These are phyloP conservation scores for Standfussiana lucernea DNA, from an alignment of 2,888 invertebrate genomes.

Conservation along the genomic window DNA sequence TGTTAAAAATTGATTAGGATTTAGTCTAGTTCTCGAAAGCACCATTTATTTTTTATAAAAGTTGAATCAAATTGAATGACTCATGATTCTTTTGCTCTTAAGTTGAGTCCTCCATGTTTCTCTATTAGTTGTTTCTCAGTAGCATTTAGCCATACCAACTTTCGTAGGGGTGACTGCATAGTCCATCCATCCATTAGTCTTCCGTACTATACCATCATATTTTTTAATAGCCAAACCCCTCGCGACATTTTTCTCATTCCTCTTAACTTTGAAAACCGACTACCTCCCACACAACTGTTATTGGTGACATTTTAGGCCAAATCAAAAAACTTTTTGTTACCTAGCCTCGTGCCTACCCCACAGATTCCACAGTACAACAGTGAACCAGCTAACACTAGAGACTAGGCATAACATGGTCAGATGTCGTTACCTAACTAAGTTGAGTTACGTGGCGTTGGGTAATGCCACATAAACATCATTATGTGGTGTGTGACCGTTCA, in stretches of 20 bases:
- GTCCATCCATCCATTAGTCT: not conserved
- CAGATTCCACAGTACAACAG: not conserved
- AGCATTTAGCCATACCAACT: not conserved
- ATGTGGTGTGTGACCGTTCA: constrained; percentile 28
- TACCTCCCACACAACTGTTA: not conserved
- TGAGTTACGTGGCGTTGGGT: constrained; percentile 31
- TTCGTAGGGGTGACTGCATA: not conserved
- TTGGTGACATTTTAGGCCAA: not conserved
- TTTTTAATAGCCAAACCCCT: not conserved
- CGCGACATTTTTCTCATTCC: not conserved
- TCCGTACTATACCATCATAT: not conserved
- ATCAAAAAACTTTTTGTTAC: not conserved
- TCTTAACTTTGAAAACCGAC: not conserved
- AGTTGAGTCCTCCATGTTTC: too few species aligned
- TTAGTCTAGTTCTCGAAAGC: not conserved
- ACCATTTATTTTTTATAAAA: not conserved
- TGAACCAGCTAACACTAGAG: not conserved
- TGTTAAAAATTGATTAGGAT: too few species aligned
- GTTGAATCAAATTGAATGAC: not conserved
- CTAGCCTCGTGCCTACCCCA: not conserved
- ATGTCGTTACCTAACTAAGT: constrained; percentile 39
- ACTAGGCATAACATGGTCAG: constrained; percentile 37
- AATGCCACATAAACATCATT: constrained; percentile 39
- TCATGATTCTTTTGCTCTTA: not conserved
- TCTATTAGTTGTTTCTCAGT: not conserved